Evolutionary conservation across 1,140 invertebrate genomes (phyloP).

Genomic region (Neocloeon triangulifer): DNA sequence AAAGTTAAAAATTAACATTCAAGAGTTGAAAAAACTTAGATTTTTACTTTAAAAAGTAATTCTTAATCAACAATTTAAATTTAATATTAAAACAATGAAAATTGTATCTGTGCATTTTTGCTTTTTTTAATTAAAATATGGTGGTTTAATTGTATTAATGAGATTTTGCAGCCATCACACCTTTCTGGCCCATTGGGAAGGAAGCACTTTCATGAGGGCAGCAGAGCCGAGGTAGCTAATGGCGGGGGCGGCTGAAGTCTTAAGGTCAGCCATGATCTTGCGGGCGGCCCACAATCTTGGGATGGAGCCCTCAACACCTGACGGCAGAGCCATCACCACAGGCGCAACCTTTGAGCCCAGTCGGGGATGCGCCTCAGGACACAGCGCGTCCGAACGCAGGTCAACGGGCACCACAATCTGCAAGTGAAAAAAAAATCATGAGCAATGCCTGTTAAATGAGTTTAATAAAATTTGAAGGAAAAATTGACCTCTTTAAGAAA

Average conservation of each 20-base stretch:
- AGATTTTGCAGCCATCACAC: not conserved
- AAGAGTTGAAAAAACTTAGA: no score
- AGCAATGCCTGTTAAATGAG: no score
- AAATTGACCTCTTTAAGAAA: no score
- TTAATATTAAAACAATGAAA: no score
- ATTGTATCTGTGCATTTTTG: no score
- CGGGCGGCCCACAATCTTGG: conserved; percentile 32
- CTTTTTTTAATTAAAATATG: no score
- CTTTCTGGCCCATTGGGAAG: conserved; percentile 11
- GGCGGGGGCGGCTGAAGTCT: conserved; percentile 24
- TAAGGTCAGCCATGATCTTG: conserved; percentile 22
- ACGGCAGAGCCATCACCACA: conserved; percentile 22
- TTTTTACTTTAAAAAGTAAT: no score
- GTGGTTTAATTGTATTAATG: conserved; percentile 8
- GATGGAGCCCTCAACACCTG: conserved; percentile 29
- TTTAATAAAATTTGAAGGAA: no score
- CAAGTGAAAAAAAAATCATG: conserved; percentile 1
- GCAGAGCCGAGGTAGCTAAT: conserved; percentile 24
- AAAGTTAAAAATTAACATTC: no score
- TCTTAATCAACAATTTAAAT: no score
- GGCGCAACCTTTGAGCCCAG: conserved; percentile 21
- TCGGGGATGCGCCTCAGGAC: conserved; percentile 11
- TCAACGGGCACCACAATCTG: conserved; percentile 22
- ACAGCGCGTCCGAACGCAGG: conserved; percentile 16
- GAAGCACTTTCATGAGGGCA: conserved; percentile 16